phyloP scores from a whole-genome alignment of 2,113 vertebrate species.

The Monopterus albus region DNA sequence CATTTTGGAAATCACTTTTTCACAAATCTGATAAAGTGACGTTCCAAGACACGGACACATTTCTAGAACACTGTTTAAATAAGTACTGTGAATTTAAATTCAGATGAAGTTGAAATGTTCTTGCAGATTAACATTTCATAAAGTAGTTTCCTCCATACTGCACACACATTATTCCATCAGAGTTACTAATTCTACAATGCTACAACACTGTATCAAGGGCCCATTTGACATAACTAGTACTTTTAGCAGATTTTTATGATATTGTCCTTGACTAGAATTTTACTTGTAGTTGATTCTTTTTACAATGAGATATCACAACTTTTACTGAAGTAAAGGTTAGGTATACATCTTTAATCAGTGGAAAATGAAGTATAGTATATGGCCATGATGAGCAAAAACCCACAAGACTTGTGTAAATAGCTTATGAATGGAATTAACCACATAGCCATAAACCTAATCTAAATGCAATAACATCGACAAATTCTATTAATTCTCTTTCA shows the following conservation, averaged over 20 bases:
- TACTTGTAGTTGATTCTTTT: background rate
- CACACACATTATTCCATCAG: background rate
- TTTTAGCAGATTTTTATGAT: background rate
- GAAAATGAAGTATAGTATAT: background rate
- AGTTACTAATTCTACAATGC: too few species aligned
- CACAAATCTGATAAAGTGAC: too few species aligned
- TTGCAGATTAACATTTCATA: too few species aligned
- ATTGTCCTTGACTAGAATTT: background rate
- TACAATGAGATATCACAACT: too few species aligned
- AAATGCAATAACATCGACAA: constrained; percentile 25
- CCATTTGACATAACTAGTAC: too few species aligned
- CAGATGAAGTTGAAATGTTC: too few species aligned
- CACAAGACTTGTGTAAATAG: background rate
- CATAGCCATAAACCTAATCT: constrained; percentile 5
- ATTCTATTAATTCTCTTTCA: constrained; percentile 14
- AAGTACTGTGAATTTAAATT: too few species aligned
- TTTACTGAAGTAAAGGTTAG: background rate
- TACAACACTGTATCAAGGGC: background rate
- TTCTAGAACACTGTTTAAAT: too few species aligned
- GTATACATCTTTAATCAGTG: background rate
- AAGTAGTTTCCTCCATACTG: too few species aligned
- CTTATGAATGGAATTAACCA: constrained; percentile 26
- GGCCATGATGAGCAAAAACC: background rate
- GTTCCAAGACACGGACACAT: too few species aligned
- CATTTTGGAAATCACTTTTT: too few species aligned